Percentiles rank a stretch among this genome's conserved stretches.
Conservation (phyloP, 2,888 invertebrate species). For the Phengaris arion region DNA sequence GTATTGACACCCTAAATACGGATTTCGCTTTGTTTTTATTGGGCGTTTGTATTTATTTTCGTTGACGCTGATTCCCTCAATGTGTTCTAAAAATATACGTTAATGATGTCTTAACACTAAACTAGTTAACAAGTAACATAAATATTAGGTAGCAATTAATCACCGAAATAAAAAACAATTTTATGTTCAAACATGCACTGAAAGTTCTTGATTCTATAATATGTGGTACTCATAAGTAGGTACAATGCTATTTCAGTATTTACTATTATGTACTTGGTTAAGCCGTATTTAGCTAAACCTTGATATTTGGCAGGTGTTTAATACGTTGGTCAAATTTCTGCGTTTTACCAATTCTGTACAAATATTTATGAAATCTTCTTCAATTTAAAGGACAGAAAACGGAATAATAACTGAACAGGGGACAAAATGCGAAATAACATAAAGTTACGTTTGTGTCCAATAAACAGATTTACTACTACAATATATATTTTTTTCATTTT, state of each 20-base stretch:
- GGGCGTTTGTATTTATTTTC: constrained; percentile 39
- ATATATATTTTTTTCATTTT: not conserved
- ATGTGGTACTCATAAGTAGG: too few species aligned
- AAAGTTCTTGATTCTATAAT: too few species aligned
- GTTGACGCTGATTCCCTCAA: constrained; percentile 15
- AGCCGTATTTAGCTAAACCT: too few species aligned
- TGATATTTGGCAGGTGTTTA: too few species aligned
- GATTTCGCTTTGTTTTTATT: constrained; percentile 46
- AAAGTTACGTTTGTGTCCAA: not conserved
- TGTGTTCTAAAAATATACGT: constrained; percentile 24
- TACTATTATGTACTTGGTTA: too few species aligned
- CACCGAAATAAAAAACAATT: too few species aligned
- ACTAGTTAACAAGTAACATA: not conserved
- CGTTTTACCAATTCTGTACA: too few species aligned
- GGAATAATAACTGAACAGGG: not conserved
- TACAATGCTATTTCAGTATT: too few species aligned
- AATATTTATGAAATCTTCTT: not conserved
- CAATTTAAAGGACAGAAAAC: not conserved
- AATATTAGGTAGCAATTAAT: too few species aligned
- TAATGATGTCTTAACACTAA: constrained; percentile 20
- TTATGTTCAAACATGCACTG: too few species aligned
- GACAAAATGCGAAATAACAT: not conserved
- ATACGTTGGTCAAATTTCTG: too few species aligned
- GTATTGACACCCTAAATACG: constrained; percentile 58
- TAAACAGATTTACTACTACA: not conserved